Evolutionary conservation across 1,140 invertebrate genomes (phyloP), one percentile per base, ranked within the genome.

Genomic region (Drosophila setifemur): DNA sequence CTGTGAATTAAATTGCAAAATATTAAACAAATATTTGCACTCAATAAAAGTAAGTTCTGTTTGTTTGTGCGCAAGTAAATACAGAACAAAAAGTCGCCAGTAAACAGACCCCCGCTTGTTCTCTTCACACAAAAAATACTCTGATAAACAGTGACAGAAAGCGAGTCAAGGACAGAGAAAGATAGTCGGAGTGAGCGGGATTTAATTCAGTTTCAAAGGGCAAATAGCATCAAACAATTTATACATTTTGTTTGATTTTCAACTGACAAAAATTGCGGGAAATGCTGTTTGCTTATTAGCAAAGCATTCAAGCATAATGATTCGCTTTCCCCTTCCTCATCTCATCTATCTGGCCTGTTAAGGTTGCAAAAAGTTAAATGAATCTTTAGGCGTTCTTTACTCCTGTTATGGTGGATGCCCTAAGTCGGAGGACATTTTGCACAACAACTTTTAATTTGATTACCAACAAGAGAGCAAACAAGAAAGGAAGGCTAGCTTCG

Each of bases 1-100:
- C 61, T 69, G 75, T 73, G 72, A 78, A 78, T 78, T 78, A 78
- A 78, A 78, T 78, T 78, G 52, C 54, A 42, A 73, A 78, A 78
- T 78, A 69, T 78, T 78, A 72, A 73, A 78, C 74, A 78, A 78
- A 78, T 78, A 78, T 78, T 78, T 78, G 37, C 74, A 78, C 74
- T 78, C 74, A 78, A 78, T 78, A 78, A 78, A 78, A 61, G 74
- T 63, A 78, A 78, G 78, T 78, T 78, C 54, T 61, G 74, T 78
- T 78, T 78, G 49, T 67, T 67, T 66, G 61, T 67, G 63, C 55
- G 37, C 55, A 68, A 73, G 74, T 66, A 78, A 78, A 78, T 61
- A 73, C 54, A 31, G 40, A 68, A 60, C 40, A 53, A 45, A 60
- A 72, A 77, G 60, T 77, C 58, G 54, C 54, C 71, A 69, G 45